These are phyloP conservation scores for Pachyuromys duprasi DNA, from an alignment of 2,797 vertebrate species.

Conservation along the genomic window DNA sequence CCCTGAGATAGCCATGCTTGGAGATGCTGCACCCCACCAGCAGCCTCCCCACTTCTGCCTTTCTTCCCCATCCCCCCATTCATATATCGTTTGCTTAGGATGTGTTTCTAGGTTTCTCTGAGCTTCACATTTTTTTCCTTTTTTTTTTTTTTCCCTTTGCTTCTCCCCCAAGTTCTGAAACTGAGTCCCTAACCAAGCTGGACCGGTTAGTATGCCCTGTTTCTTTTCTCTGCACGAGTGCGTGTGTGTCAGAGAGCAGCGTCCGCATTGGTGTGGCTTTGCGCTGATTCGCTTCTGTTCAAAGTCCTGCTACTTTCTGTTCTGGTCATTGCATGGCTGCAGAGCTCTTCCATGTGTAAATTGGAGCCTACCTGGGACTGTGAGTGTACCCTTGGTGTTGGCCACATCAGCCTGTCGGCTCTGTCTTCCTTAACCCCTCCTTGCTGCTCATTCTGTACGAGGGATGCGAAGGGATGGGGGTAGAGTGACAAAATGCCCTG, in stretches of 20 bases:
- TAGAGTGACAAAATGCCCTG: background rate
- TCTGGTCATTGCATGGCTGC: constrained; percentile 87
- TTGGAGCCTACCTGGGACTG: constrained; percentile 66
- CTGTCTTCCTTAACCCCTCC: constrained; percentile 69
- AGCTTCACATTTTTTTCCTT: constrained; percentile 94
- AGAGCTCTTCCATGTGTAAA: constrained; percentile 75
- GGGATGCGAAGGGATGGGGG: constrained; percentile 44
- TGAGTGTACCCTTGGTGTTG: constrained; percentile 62
- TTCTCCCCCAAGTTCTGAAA: constrained; percentile 98
- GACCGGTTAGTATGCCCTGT: constrained; percentile 99
- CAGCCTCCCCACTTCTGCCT: constrained; percentile 31
- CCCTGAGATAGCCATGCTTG: constrained; percentile 64
- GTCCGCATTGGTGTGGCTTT: constrained; percentile 85
- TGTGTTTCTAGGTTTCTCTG: constrained; percentile 91
- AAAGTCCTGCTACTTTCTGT: constrained; percentile 85
- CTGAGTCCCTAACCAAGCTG: constrained; percentile 99
- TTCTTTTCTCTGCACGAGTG: constrained; percentile 94
- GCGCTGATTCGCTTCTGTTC: constrained; percentile 79
- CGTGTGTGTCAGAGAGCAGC: constrained; percentile 87
- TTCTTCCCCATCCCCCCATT: constrained; percentile 31
- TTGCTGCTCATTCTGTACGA: constrained; percentile 41
- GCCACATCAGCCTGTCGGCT: constrained; percentile 71
- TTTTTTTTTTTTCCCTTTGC: constrained; percentile 96
- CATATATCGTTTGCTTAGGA: constrained; percentile 87
- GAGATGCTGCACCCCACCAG: constrained; percentile 51